Evolutionary conservation across 23 tunicate species (phyloP), one percentile per base, ranked within the genome.

Genomic region (Styela plicata): DNA sequence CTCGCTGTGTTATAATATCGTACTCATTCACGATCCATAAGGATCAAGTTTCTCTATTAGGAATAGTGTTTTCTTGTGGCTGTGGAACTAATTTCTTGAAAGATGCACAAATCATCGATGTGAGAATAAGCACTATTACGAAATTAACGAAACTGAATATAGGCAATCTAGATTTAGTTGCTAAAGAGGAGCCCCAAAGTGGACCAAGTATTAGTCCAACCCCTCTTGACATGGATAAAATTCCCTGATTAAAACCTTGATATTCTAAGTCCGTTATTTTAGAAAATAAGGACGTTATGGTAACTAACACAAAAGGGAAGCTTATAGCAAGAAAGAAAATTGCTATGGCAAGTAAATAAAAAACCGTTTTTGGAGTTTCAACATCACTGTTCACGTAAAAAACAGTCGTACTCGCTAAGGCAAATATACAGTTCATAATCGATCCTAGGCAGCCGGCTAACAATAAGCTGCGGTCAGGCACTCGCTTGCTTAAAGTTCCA

Each of bases 161-260:
- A 36, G 81, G 81, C 31, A 76, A 21, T 27, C 64, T 24, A 44
- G 27, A 21, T 1, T 10, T 33, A 7, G 81, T 76, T 0, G 66
- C 64, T 57, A 76, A 33, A 22, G 64, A 25, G 18, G 81, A 25
- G 5, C 63, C 81, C 81, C 81, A 76, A 21, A 44, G 18, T 24
- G 81, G 81, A 7, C 64, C 81, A 17, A 76, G 27, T 5, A 76
- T 76, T 52, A 33, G 65, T 7, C 81, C 81, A 24, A 53, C 17
- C 21, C 81, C 66, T 44, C 24, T 26, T n/a, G 31, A 36, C 17
- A 44, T 10, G 10, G n/a, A 24, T 27, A 53, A 24, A 17, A 73
- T 35, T 1, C 78, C 78, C 44, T 73, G 78, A 27, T 31, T 73
- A 34, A 73, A 73, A 17, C 78, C 78, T 73, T 73, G 78, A 24